Percentiles rank a stretch among this genome's conserved stretches.
Conservation (phyloP, 23 tunicate species). For the Ciona savignyi region DNA sequence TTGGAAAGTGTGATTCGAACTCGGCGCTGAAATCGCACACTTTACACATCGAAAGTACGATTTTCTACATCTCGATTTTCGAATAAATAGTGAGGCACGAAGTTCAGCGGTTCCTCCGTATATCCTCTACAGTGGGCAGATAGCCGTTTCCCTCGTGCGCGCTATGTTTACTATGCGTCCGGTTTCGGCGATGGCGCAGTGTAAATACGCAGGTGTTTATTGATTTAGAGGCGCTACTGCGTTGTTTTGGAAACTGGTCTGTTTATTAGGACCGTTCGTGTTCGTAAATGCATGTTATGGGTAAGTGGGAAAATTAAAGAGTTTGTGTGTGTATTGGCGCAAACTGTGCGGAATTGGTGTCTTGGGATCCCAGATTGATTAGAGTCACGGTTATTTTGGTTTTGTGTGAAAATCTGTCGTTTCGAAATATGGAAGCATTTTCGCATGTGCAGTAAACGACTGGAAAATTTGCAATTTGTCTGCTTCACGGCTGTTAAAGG, state of each 20-base stretch:
- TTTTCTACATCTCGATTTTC: not conserved
- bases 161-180: no score
- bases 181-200: not conserved
- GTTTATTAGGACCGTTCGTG: no score
- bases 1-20: no score
- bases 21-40: not conserved
- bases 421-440: not conserved
- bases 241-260: not conserved
- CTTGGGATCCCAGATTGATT: no score
- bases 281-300: no score
- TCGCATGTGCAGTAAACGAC: no score
- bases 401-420: not conserved
- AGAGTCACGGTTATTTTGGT: not conserved
- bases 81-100: not conserved
- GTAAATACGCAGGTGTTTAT: not conserved
- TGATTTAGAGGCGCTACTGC: not conserved
- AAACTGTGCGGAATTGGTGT: not conserved
- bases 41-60: not conserved
- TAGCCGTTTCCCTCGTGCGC: not conserved
- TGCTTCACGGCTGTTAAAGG: no score
- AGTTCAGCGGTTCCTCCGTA: not conserved
- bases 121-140: no score
- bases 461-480: no score
- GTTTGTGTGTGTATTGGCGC: no score
- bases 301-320: no score